Percentiles rank a stretch among this genome's conserved stretches.
These are phyloP conservation scores for Mycalesis mineus DNA, from an alignment of 2,888 invertebrate species.

Conservation along the genomic window DNA sequence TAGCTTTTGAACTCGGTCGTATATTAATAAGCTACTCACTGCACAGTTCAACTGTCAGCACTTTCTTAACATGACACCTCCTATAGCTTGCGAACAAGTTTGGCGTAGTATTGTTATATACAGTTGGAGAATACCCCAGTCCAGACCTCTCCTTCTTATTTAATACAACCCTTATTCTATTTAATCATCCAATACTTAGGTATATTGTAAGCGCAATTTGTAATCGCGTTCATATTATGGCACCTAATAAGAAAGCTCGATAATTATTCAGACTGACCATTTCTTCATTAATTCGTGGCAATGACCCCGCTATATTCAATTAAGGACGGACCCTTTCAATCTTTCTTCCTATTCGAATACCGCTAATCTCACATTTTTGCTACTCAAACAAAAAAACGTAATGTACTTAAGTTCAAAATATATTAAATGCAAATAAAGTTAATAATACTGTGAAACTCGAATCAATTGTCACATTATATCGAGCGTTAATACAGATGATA, in stretches of 20 bases:
- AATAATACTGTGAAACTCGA: slow-evolving; percentile 17
- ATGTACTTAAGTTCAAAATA: neutral
- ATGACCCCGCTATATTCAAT: slow-evolving; percentile 28
- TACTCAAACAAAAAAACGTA: slow-evolving; percentile 7
- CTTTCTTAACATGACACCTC: too few species aligned
- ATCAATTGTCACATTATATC: neutral
- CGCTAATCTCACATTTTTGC: neutral
- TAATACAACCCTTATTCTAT: too few species aligned
- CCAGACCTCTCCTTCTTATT: neutral
- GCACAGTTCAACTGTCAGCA: too few species aligned
- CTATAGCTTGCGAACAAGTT: too few species aligned
- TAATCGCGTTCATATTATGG: neutral
- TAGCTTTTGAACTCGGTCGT: too few species aligned
- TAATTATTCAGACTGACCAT: slow-evolving; percentile 17
- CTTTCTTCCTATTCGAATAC: slow-evolving; percentile 22
- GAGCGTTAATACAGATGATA: neutral
- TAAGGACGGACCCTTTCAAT: slow-evolving; percentile 35
- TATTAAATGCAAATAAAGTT: slow-evolving; percentile 15
- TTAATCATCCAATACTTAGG: slow-evolving; percentile 9
- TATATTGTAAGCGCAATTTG: slow-evolving; percentile 15
- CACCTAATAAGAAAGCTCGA: slow-evolving; percentile 6
- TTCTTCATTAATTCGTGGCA: slow-evolving; percentile 26
- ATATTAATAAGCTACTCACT: too few species aligned
- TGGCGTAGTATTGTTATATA: too few species aligned
- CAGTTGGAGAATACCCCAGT: neutral